Conservation (phyloP, 2,797 vertebrate genomes). For the Coranthus polyacanthus region DNA sequence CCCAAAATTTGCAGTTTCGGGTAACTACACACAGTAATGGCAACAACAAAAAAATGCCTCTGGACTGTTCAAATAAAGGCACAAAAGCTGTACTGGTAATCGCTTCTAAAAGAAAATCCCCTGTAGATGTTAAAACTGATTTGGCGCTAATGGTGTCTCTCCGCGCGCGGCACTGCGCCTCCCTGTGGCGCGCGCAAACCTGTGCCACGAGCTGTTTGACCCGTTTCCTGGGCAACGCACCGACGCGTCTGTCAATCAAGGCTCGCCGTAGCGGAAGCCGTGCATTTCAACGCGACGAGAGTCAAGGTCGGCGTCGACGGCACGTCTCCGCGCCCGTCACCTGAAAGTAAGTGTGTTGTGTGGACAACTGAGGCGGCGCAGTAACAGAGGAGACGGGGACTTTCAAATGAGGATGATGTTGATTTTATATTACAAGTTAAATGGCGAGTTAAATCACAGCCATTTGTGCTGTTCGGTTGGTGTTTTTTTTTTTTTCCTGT, state of each 20-base stretch:
- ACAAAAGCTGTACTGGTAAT: neutral
- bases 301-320: constrained; percentile 1
- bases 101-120: too few relatives aligned
- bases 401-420: neutral
- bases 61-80: neutral
- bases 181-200: neutral
- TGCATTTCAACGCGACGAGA: neutral
- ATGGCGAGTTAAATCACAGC: neutral
- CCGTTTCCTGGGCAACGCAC: constrained; percentile 54
- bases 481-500: too few relatives aligned
- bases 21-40: too few relatives aligned
- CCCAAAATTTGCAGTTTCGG: too few relatives aligned
- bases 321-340: neutral
- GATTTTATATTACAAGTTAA: neutral
- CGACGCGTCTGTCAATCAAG: constrained; percentile 44
- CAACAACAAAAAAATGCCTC: too few relatives aligned
- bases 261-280: neutral
- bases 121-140: too few relatives aligned
- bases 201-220: too few relatives aligned
- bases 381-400: too few relatives aligned
- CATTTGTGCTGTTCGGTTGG: neutral
- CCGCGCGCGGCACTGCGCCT: neutral
- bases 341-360: constrained; percentile 18
- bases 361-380: too few relatives aligned
- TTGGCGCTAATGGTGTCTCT: constrained; percentile 5